phyloP scores from a whole-genome alignment of 2,797 vertebrate genomes.

The Leptatherina wallacei region DNA sequence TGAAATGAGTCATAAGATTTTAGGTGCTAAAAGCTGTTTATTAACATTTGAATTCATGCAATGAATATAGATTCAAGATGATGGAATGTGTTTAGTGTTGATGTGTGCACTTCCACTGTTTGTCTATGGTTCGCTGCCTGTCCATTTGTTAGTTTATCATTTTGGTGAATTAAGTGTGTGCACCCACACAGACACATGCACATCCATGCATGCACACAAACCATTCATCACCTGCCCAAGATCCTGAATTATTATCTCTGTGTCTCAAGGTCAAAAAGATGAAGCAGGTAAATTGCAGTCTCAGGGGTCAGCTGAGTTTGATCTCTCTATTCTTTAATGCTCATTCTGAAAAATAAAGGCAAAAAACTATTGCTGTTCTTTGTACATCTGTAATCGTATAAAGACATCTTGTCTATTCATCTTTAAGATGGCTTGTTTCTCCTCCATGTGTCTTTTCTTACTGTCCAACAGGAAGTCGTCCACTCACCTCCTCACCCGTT shows the following conservation, averaged over 20 bases:
- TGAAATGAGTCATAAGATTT: too few species aligned
- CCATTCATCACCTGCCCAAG: constrained; percentile 93
- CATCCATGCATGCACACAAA: constrained; percentile 82
- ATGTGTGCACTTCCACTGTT: constrained; percentile 37
- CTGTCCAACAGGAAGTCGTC: constrained; percentile 41
- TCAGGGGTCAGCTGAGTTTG: constrained; percentile 94
- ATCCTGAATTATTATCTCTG: constrained; percentile 96
- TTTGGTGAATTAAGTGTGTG: constrained; percentile 48
- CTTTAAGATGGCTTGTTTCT: constrained; percentile 19
- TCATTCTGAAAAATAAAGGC: constrained; percentile 45
- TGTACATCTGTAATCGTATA: constrained; percentile 36
- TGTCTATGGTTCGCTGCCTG: constrained; percentile 43
- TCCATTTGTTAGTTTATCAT: constrained; percentile 60
- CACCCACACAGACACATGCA: constrained; percentile 35
- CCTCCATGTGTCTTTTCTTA: constrained; percentile 47
- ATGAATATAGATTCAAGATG: constrained; percentile 16
- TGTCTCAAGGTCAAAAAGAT: constrained; percentile 95
- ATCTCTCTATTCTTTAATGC: constrained; percentile 92
- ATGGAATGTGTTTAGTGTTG: constrained; percentile 79
- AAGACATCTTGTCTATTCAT: constrained; percentile 38
- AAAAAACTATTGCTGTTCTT: constrained; percentile 21
- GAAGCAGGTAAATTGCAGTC: constrained; percentile 97
- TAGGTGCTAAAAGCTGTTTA: too few species aligned
- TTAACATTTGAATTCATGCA: too few species aligned
- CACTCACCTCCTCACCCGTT: constrained; percentile 27